Evolutionary conservation across 2,888 invertebrate genomes (phyloP).

Genomic region (Melikaiella ostensackeni): DNA sequence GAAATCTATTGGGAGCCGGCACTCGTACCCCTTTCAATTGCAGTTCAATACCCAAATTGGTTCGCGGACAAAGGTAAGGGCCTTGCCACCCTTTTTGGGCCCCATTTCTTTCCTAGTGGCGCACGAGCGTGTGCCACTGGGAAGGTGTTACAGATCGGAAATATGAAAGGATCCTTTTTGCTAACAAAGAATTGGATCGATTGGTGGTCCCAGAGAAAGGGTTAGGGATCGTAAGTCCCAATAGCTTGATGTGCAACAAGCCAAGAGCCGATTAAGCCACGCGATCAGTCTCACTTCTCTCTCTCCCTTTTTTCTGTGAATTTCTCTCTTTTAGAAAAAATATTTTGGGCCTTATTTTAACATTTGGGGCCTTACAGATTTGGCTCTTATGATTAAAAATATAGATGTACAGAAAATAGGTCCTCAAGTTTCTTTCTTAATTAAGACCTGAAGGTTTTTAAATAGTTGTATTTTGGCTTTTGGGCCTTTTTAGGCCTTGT

Average conservation of each 20-base stretch:
- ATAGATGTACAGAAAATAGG: slow-evolving; percentile 18
- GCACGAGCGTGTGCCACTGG: slow-evolving; percentile 55
- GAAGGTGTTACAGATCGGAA: slow-evolving; percentile 72
- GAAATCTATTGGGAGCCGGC: slow-evolving; percentile 60
- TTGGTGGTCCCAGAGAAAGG: slow-evolving; percentile 49
- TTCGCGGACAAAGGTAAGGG: slow-evolving; percentile 64
- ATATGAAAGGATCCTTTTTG: slow-evolving; percentile 59
- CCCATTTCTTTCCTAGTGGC: slow-evolving; percentile 53
- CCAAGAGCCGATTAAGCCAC: slow-evolving; percentile 60
- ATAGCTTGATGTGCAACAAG: slow-evolving; percentile 44
- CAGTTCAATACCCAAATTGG: slow-evolving; percentile 76
- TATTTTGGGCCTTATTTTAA: not conserved
- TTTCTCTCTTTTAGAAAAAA: not conserved
- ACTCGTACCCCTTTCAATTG: slow-evolving; percentile 69
- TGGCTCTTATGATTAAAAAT: not conserved
- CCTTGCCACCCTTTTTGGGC: slow-evolving; percentile 38
- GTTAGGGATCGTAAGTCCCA: slow-evolving; percentile 36
- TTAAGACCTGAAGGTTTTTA: too few relatives aligned
- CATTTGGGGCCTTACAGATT: slow-evolving; percentile 10
- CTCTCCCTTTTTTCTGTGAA: not conserved
- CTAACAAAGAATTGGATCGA: slow-evolving; percentile 52
- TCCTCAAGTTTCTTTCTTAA: not conserved
- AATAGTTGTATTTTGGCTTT: too few relatives aligned
- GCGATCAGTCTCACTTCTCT: slow-evolving; percentile 55
- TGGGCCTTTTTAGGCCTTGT: slow-evolving; percentile 5